phyloP scores from a whole-genome alignment of 2,888 invertebrate genomes.

The Anoncus sp. region DNA sequence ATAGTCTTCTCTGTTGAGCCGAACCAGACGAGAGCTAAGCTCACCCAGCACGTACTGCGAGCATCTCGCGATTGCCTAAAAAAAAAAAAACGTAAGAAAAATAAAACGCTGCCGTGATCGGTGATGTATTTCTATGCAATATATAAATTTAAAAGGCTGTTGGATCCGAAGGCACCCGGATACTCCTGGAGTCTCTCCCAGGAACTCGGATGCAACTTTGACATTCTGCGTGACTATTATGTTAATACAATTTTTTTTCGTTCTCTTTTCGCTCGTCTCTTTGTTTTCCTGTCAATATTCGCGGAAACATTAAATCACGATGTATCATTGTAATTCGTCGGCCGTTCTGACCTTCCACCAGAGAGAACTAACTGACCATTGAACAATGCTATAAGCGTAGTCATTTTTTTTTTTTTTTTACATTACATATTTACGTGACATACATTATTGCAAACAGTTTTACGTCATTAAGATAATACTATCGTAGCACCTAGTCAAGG shows the following conservation, averaged over 20 bases:
- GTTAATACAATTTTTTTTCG: constrained; percentile 57
- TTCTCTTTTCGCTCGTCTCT: constrained; percentile 47
- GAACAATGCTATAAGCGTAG: no score
- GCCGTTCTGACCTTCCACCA: constrained; percentile 15
- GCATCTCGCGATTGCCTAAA: constrained; percentile 39
- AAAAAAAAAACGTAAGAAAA: constrained; percentile 21
- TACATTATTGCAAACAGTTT: no score
- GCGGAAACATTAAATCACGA: constrained; percentile 14
- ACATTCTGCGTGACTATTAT: constrained; percentile 59
- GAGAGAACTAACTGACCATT: no score
- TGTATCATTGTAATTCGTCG: constrained; percentile 14
- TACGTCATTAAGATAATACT: no score
- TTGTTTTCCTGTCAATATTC: constrained; percentile 31
- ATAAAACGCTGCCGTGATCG: background rate
- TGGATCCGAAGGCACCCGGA: constrained; percentile 20
- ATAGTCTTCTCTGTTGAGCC: constrained; percentile 61
- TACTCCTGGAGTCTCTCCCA: background rate
- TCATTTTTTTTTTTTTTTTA: no score
- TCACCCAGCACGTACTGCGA: constrained; percentile 35
- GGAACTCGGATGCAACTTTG: constrained; percentile 54
- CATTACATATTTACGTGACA: no score
- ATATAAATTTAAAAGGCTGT: constrained; percentile 39
- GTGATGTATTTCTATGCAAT: constrained; percentile 31
- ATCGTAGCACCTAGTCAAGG: no score
- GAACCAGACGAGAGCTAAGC: constrained; percentile 16